Base-by-base conservation (phyloP, 2,113 vertebrate species). In the Microcebus griseorufus region DNA sequence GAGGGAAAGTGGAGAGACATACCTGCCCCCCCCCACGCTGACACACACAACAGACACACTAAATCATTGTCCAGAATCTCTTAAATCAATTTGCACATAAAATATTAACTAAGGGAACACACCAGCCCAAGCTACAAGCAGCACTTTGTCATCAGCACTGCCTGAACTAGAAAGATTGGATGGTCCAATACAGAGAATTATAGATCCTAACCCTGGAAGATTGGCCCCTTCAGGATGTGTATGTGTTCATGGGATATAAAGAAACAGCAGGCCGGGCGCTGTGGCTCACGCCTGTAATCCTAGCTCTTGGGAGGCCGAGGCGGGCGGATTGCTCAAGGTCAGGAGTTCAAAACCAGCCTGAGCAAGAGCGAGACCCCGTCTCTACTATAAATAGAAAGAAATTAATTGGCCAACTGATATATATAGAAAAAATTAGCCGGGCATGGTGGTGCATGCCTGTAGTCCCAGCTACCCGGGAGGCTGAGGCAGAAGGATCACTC, bases 11-110 rank as follows among this genome's bases (percentile, higher is more conserved):
- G n/a, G 88, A 87, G 23, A 79, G 39, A 58, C 37, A 45, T 39
- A 69, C 14, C 45, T n/a, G 1, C 62, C 11, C 29, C 11, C 6
- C 11, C 6, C 53, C 5, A 4, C 1, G 16, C 53, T 5, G 5
- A 58, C 55, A 58, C 55, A 58, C 55, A 58, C 55, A 23, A 58
- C 55, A 23, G 62, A 82, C 51, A 76, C 27, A 72, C 34, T 51
- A 18, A 51, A 8, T 39, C 16, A 65, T 65, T 45, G 75, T 62
- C 67, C 42, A 53, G 90, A 82, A 64, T 62, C 83, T 83, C 58
- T 62, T 72, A 55, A 62, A 53, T 23, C 1, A 72, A 25, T 23
- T 29, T 42, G 25, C 65, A 51, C 13, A 32, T 55, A 55, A 55
- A 55, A 55, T 34, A 81, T 64, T 20, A 39, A 17, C 10, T 13